phyloP scores from a whole-genome alignment of 2,797 vertebrate genomes.

The Salarias fasciatus region DNA sequence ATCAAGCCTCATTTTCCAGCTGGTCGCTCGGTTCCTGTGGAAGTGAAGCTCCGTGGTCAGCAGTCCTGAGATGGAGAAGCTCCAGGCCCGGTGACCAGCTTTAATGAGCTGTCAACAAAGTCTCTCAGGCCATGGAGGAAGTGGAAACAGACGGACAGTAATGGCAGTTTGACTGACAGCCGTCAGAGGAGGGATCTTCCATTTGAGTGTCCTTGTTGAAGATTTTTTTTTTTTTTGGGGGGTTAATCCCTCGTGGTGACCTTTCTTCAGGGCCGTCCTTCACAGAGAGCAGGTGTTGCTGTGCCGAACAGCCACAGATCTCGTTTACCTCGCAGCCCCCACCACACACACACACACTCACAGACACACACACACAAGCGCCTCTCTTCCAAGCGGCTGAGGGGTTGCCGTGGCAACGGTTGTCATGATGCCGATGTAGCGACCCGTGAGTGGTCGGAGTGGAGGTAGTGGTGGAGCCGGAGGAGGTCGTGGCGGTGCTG shows the following conservation, averaged over 20 bases:
- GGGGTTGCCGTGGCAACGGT: slow-evolving; percentile 74
- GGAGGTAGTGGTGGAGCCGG: slow-evolving; percentile 69
- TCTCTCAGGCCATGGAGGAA: slow-evolving; percentile 63
- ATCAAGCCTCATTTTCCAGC: not conserved
- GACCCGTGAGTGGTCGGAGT: slow-evolving; percentile 58
- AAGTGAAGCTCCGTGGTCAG: slow-evolving; percentile 27
- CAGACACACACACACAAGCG: slow-evolving; percentile 46
- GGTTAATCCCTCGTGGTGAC: slow-evolving; percentile 1
- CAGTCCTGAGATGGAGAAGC: slow-evolving; percentile 60
- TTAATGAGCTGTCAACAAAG: slow-evolving; percentile 42
- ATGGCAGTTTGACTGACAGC: slow-evolving; percentile 41
- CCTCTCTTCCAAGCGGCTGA: slow-evolving; percentile 73
- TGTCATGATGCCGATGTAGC: slow-evolving; percentile 70
- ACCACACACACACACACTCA: slow-evolving; percentile 16
- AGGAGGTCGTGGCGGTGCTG: slow-evolving; percentile 41
- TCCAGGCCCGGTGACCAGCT: slow-evolving; percentile 41
- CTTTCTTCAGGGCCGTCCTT: slow-evolving; percentile 16
- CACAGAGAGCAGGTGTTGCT: slow-evolving; percentile 36
- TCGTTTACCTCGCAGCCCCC: slow-evolving; percentile 48
- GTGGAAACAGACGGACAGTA: slow-evolving; percentile 46
- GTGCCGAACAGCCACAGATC: slow-evolving; percentile 48
- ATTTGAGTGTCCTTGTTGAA: slow-evolving; percentile 15
- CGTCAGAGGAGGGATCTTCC: slow-evolving; percentile 26
- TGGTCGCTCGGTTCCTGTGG: slow-evolving; percentile 24
- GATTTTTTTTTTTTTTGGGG: slow-evolving; percentile 1